Evolutionary conservation across 2,888 invertebrate genomes (phyloP), one percentile per base, ranked within the genome.

Genomic region (Dioctria linearis): DNA sequence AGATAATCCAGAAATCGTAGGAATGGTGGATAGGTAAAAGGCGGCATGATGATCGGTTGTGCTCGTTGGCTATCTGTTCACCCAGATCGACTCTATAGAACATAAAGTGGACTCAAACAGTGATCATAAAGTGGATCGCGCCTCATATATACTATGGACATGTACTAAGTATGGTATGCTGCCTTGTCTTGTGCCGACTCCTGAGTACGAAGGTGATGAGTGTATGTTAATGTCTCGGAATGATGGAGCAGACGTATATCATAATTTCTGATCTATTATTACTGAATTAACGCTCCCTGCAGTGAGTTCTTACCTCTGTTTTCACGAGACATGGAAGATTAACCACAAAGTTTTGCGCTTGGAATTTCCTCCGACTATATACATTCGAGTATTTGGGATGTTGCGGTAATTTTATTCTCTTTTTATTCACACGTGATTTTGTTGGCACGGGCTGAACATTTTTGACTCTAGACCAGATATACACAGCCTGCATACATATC

Each of bases 191-290:
- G 25, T 25, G 37, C 11, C 59, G 59, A 63, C 63, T 25, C 25
- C 25, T 25, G 25, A 25, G 25, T 25, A 25, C 25, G 40, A 43
- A 75, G 73, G 73, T 75, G 73, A 75, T 75, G 73, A 75, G 73
- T 75, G 57, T 75, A 75, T 75, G 73, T 59, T 75, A 75, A 75
- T 75, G 73, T 75, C 59, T 43, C 73, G 73, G 59, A 75, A 75
- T 54, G 73, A 59, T 43, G 49, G 59, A 25, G 13, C 11, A 59
- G 59, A 43, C 59, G 39, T 75, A 40, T 43, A 59, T 75, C 73
- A 59, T 75, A 59, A 51, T 13, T 9, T 9, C 13, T 42, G 59
- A 75, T 75, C 59, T 43, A 59, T 43, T 59, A 75, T 75, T 59
- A 57, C 73, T 40, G 59, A 59, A 42, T 71, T 57, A 42, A 13